Conservation (phyloP, 2,797 vertebrate species). For the Podarcis siculus region DNA sequence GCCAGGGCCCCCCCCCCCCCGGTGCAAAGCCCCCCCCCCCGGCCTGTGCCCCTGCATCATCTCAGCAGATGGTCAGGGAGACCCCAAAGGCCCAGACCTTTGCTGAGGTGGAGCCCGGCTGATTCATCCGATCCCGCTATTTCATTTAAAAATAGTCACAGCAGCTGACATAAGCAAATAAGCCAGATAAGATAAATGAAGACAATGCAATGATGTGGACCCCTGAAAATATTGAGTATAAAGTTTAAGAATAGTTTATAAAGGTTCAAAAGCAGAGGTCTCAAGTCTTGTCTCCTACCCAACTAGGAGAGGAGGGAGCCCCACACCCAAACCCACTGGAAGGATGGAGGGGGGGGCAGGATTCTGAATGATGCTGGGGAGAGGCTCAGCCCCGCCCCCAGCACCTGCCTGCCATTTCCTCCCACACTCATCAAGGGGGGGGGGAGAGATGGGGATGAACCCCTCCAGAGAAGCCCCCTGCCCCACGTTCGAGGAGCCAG, state of each 20-base stretch:
- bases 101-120: background rate
- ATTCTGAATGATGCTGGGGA: background rate
- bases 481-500: background rate
- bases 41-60: background rate
- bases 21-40: background rate
- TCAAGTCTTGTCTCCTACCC: background rate
- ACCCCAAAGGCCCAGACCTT: background rate
- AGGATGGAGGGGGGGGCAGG: background rate
- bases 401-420: background rate
- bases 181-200: background rate
- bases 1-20: too few relatives aligned
- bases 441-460: background rate
- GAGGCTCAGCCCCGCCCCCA: too few relatives aligned
- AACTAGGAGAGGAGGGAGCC: background rate
- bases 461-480: background rate
- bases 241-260: too few relatives aligned
- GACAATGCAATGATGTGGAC: background rate
- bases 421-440: too few relatives aligned
- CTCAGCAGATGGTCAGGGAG: background rate
- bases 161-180: background rate
- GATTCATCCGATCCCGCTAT: background rate
- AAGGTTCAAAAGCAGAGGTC: background rate
- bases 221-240: background rate
- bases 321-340: too few relatives aligned
- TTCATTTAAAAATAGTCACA: background rate